Conservation (phyloP, 2,888 invertebrate genomes). For the Zelleria hepariella region DNA sequence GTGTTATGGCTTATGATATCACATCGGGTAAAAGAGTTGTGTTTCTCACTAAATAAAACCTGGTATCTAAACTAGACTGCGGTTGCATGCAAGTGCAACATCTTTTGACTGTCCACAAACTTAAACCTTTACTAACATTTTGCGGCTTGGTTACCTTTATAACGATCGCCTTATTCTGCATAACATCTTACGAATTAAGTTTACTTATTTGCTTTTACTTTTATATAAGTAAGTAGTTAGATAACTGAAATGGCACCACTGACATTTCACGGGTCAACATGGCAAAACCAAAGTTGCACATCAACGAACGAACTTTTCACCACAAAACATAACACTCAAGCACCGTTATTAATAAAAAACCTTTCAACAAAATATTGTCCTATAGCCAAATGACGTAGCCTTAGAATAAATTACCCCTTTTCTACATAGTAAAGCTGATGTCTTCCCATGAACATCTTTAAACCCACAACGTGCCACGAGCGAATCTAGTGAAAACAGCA, state of each 20-base stretch:
- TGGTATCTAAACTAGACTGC: not conserved
- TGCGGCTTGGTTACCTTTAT: not conserved
- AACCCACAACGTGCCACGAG: not conserved
- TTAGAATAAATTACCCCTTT: not conserved
- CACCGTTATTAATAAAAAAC: constrained; percentile 56
- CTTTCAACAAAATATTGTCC: constrained; percentile 52
- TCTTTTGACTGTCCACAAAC: not conserved
- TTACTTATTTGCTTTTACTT: not conserved
- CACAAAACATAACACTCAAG: constrained; percentile 66
- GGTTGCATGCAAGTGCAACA: not conserved
- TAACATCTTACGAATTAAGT: not conserved
- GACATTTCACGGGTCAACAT: constrained; percentile 69
- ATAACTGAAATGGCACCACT: constrained; percentile 64
- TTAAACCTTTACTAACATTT: not conserved
- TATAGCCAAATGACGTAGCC: constrained; percentile 13
- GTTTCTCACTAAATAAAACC: constrained; percentile 27
- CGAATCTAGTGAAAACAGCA: not conserved
- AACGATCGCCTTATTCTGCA: not conserved
- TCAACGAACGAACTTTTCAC: constrained; percentile 49
- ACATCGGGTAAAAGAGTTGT: constrained; percentile 28
- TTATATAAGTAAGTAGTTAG: constrained; percentile 15
- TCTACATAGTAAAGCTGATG: not conserved
- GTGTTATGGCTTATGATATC: constrained; percentile 10
- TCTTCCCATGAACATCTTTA: not conserved
- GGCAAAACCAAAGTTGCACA: constrained; percentile 42